These are phyloP conservation scores for Choristoneura rosaceana DNA, from an alignment of 2,888 invertebrate genomes.

Conservation along the genomic window DNA sequence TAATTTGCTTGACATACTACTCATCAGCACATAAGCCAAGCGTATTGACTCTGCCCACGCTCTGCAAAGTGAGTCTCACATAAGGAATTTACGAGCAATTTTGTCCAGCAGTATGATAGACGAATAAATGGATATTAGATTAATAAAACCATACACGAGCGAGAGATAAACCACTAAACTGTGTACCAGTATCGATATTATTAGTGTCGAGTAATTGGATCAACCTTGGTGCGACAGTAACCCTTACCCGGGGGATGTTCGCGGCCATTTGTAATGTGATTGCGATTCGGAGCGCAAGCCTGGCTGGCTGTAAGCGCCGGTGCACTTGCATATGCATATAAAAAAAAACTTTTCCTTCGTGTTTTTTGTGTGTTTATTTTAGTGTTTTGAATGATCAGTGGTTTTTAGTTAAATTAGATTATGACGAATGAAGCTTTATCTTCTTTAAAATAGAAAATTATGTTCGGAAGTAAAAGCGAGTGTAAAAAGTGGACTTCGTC, in stretches of 20 bases:
- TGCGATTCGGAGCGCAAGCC: conserved; percentile 66
- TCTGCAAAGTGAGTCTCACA: conserved; percentile 29
- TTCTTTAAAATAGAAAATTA: conserved; percentile 49
- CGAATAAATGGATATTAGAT: conserved; percentile 29
- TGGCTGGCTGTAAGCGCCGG: conserved; percentile 47
- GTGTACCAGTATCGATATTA: conserved; percentile 58
- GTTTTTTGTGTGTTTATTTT: neutral
- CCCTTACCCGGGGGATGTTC: conserved; percentile 69
- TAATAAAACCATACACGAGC: conserved; percentile 44
- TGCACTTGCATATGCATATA: conserved; percentile 12
- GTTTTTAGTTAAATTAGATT: neutral
- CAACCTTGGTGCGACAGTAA: conserved; percentile 79
- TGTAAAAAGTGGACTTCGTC: conserved; percentile 84
- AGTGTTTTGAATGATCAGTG: neutral
- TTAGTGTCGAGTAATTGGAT: conserved; percentile 77
- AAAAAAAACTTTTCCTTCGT: conserved; percentile 19
- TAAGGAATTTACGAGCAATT: conserved; percentile 48
- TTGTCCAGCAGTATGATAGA: conserved; percentile 19
- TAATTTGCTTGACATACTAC: conserved; percentile 26
- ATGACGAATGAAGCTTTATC: neutral
- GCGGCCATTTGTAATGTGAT: conserved; percentile 61
- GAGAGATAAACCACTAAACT: conserved; percentile 41
- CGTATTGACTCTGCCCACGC: neutral
- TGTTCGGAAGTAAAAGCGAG: conserved; percentile 87
- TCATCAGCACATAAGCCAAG: conserved; percentile 34